Base-by-base conservation (phyloP, 2,113 vertebrate species). In the Redunca redunca region DNA sequence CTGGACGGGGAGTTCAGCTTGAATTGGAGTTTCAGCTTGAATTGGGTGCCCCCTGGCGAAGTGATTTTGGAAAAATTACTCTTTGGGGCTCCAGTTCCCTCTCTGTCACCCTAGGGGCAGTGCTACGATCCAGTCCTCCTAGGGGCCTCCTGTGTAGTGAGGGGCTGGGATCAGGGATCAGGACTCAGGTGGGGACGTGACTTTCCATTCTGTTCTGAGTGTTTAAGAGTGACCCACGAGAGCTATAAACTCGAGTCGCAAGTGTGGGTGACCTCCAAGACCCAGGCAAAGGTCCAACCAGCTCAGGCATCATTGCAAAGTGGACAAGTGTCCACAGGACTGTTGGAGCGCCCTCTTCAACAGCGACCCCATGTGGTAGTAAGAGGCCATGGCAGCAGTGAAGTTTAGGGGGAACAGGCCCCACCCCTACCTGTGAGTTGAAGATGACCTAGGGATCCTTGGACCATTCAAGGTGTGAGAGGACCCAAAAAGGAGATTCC, bases 121-220 rank as follows among this genome's bases (percentile, higher is more conserved):
- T n/a, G 28, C n/a, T 7, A 19, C 23, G 1, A 0, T 15, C 23
- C 2, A 2, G 6, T 19, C 6, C 5, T 46, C 50, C 30, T 19
- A 15, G 16, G 40, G 74, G 55, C 19, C 71, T 50, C 52, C n/a
- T 3, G 87, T 9, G 78, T n/a, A 15, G 1, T 2, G 30, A 28
- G 46, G 52, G 17, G 48, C 71, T 52, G 2, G n/a, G 30, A 6
- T 26, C 13, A 52, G 2, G n/a, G 30, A 6, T 26, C 13, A 52
- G 53, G 46, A 16, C 21, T n/a, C 81, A 17, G 25, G 40, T 2
- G 3, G 14, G 17, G 7, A 16, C 4, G 40, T 5, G 67, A 78
- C 55, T 15, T 30, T 9, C 14, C 90, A n/a, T 28, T 43, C 40
- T 71, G 58, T 52, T 92, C 33, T 12, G 36, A 53, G 40, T 50